A percentile compares a stretch with the other conserved stretches of the same genome.
Conservation (phyloP, 2,888 invertebrate genomes). For the Drosophila recens region DNA sequence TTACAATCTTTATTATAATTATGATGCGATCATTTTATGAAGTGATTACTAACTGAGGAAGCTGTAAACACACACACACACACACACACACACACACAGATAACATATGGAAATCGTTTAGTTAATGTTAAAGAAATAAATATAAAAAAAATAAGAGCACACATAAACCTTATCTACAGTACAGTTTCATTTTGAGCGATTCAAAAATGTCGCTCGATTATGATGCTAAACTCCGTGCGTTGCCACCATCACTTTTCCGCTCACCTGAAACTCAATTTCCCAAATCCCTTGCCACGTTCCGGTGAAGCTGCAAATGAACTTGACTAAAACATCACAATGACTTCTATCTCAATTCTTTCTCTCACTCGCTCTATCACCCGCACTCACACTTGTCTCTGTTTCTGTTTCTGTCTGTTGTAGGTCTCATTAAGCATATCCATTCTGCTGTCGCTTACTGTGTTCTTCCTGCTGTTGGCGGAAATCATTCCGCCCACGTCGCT, state of each 20-base stretch:
- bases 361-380: background rate
- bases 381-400: background rate
- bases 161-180: slow-evolving; percentile 42
- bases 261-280: slow-evolving; percentile 61
- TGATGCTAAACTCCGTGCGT: slow-evolving; percentile 22
- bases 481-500: slow-evolving; percentile 96
- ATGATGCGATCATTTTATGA: background rate
- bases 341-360: slow-evolving; percentile 6
- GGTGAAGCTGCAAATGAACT: slow-evolving; percentile 50
- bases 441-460: slow-evolving; percentile 97
- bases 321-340: slow-evolving; percentile 42
- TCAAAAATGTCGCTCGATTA: slow-evolving; percentile 62
- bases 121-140: slow-evolving; percentile 9
- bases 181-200: slow-evolving; percentile 42
- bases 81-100: slow-evolving; percentile 1
- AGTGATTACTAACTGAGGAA: slow-evolving; percentile 3
- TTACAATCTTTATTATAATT: slow-evolving; percentile 1
- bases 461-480: slow-evolving; percentile 96
- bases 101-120: slow-evolving; percentile 23
- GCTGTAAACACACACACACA: background rate
- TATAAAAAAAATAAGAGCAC: background rate
- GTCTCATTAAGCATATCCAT: slow-evolving; percentile 98
- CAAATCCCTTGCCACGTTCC: slow-evolving; percentile 51
- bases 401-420: slow-evolving; percentile 85
- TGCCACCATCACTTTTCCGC: slow-evolving; percentile 45